These are phyloP conservation scores for Lucinisca nassula DNA, from an alignment of 2,888 invertebrate species.

Conservation along the genomic window DNA sequence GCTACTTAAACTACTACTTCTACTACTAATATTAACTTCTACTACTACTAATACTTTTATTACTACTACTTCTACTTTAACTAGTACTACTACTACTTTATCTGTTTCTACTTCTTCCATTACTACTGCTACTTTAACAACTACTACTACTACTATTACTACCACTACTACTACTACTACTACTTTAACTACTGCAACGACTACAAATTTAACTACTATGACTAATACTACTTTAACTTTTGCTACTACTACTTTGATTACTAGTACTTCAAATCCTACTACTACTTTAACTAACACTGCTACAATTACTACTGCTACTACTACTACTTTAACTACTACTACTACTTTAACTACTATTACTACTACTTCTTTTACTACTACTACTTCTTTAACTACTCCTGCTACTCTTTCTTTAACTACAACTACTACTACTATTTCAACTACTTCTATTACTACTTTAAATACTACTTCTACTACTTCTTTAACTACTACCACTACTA, in stretches of 20 bases:
- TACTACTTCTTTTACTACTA: not conserved
- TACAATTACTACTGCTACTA: too few species aligned
- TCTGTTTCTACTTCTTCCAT: too few species aligned
- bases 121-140: too few species aligned
- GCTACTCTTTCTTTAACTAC: not conserved
- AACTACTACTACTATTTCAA: too few species aligned
- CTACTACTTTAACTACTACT: not conserved
- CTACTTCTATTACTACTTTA: slow-evolving; percentile 24
- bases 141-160: not conserved
- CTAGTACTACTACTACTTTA: not conserved
- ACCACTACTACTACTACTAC: not conserved
- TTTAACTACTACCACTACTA: not conserved
- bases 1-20: too few species aligned
- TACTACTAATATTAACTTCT: too few species aligned
- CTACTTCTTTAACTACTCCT: not conserved
- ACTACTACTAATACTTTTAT: too few species aligned
- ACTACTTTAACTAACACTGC: too few species aligned
- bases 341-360: not conserved
- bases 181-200: not conserved
- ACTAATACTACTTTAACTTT: too few species aligned
- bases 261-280: too few species aligned
- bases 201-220: not conserved
- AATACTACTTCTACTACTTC: slow-evolving; percentile 20
- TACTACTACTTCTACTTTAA: slow-evolving; percentile 4
- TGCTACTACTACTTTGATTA: too few species aligned